These are phyloP conservation scores for Cotesia vestalis DNA, from an alignment of 1,140 invertebrate genomes.

Conservation along the genomic window DNA sequence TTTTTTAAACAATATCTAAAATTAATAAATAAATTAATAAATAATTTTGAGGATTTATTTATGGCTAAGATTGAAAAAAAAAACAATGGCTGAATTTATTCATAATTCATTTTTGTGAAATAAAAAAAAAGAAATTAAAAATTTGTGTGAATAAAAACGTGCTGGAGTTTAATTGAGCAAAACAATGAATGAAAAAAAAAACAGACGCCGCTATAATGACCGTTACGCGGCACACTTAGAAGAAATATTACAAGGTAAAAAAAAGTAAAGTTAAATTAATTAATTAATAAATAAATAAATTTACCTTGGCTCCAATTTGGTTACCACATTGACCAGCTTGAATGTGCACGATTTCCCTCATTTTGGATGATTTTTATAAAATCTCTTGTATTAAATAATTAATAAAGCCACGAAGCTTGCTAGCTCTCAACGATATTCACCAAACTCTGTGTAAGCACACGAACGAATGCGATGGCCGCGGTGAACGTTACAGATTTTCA, in stretches of 20 bases:
- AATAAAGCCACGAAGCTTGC: conserved; percentile 28
- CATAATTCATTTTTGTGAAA: too few relatives aligned
- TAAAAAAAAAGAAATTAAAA: too few relatives aligned
- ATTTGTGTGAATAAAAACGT: too few relatives aligned
- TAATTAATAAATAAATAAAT: conserved; percentile 36
- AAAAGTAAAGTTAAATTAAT: conserved; percentile 15
- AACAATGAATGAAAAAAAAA: conserved; percentile 23
- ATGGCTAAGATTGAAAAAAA: too few relatives aligned
- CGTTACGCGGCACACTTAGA: conserved; percentile 13
- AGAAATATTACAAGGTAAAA: neutral
- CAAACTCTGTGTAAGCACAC: conserved; percentile 38
- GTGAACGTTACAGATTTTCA: conserved; percentile 64
- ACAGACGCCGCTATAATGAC: conserved; percentile 24
- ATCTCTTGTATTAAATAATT: conserved; percentile 23
- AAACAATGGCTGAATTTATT: too few relatives aligned
- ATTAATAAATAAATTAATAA: neutral
- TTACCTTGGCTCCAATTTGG: conserved; percentile 89
- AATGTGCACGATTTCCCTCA: conserved; percentile 91
- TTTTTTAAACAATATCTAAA: neutral
- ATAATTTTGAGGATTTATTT: too few relatives aligned
- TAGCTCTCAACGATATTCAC: conserved; percentile 27
- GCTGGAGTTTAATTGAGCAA: neutral
- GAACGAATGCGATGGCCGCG: conserved; percentile 45
- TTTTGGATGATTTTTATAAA: conserved; percentile 62
- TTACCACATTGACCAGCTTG: conserved; percentile 91